Base-by-base conservation (phyloP, 2,888 invertebrate genomes). In the Drosophila mayaguana region DNA sequence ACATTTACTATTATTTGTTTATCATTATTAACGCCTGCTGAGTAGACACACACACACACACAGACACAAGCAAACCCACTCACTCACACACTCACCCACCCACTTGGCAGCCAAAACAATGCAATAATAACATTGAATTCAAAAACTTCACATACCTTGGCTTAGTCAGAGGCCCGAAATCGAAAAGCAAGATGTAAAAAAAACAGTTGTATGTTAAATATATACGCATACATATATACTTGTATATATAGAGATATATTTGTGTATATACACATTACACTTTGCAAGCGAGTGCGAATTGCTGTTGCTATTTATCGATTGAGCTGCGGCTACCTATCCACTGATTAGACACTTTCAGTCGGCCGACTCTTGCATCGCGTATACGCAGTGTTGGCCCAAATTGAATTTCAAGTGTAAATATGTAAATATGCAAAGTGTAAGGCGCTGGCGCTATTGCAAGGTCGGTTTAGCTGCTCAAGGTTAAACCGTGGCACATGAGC, bases 71-170 rank as follows among this genome's bases (percentile, higher is more conserved):
- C 36, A 38, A 38, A 16, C 14, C 16, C 25, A 48, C 54, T 42
- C 46, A 60, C 42, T 25, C 59, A 2, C 43, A 12, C 43, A 14
- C 43, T 14, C 43, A 43, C 43, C n/a, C 40, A 7, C 8, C 40
- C 40, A 51, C 28, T 60, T 43, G 42, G 32, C 43, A 54, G 48
- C 59, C 53, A 55, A 63, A 69, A 68, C 65, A 83, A 80, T 68
- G 50, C 57, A 60, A 64, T 14, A 53, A 54, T 50, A 78, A 45
- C 66, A 66, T 66, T 68, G 50, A 51, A 63, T 34, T 53, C 18
- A 18, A 67, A 57, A 71, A 67, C 38, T 83, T 81, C 79, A 66
- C 87, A 77, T 73, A 69, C 84, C 88, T 82, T 84, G 88, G 71
- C 70, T 81, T 62, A 77, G 78, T 86, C 72, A 75, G 62, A 67